phyloP scores from a whole-genome alignment of 1,140 invertebrate species.

The Drosophila micromelanica region DNA sequence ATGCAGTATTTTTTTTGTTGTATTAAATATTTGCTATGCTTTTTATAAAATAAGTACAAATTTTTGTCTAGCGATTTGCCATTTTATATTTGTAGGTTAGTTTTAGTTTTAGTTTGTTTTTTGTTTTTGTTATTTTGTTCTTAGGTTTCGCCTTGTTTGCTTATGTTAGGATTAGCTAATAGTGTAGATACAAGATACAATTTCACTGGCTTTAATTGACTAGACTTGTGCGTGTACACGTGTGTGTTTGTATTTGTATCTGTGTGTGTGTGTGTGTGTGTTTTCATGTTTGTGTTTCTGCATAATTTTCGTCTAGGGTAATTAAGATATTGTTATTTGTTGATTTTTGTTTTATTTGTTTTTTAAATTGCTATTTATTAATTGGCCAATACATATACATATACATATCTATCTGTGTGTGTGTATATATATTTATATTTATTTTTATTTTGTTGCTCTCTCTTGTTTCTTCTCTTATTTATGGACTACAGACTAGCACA shows the following conservation, averaged over 20 bases:
- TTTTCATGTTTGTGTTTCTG: constrained; percentile 27
- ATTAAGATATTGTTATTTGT: constrained; percentile 51
- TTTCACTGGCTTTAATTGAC: constrained; percentile 71
- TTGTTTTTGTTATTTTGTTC: not conserved
- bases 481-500: constrained; percentile 68
- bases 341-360: constrained; percentile 40
- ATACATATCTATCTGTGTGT: not conserved
- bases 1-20: constrained; percentile 20
- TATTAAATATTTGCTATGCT: constrained; percentile 37
- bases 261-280: constrained; percentile 23
- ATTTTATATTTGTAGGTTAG: constrained; percentile 16
- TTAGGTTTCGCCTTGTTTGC: constrained; percentile 15
- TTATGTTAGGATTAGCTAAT: constrained; percentile 63
- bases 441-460: not conserved
- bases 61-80: constrained; percentile 14
- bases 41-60: constrained; percentile 78
- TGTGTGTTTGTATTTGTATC: constrained; percentile 10
- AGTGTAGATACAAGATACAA: constrained; percentile 53
- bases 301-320: constrained; percentile 62
- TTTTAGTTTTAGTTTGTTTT: constrained; percentile 6
- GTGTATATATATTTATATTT: constrained; percentile 1
- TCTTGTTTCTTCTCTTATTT: constrained; percentile 57
- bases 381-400: constrained; percentile 67
- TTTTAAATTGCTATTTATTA: constrained; percentile 77
- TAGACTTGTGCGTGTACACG: constrained; percentile 46